Base-by-base conservation (phyloP, 2,113 vertebrate species). In the Bos taurus region DNA sequence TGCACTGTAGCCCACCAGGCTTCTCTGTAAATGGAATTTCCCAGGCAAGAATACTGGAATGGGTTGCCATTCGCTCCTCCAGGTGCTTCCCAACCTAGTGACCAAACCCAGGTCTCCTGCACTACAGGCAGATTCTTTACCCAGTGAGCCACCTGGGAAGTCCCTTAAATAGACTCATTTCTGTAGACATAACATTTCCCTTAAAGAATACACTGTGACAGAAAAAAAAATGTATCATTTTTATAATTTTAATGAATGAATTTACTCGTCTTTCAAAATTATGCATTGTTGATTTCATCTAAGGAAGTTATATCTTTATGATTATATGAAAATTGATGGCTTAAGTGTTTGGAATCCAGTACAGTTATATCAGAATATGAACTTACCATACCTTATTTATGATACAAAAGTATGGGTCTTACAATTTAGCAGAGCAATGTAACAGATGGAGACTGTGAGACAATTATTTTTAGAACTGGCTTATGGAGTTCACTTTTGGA, bases 381-480 rank as follows among this genome's bases (percentile, higher is more conserved):
- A 36, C 7, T 88, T 87, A 64, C 3, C 6, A 1, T 67, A 46
- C 40, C 10, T 56, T 77, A 81, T 78, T 93, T 91, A 84, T 96
- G 13, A 86, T 74, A 91, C 19, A 84, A 52, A 97, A 78, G 7
- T 54, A 95, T 90, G 16, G 62, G 60, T 59, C 33, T 26, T 77
- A 71, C 33, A 78, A 95, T 62, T 56, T 89, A 92, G 60, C 57
- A 95, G 15, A 91, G 30, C 40, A 92, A 88, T 94, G 3, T 90
- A 95, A 84, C 84, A 97, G 90, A 97, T 92, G 87, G 62, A 84
- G 30, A 85, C 33, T 57, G 6, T 67, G 60, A 50, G 81, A 71
- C 13, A 74, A 92, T 92, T 97, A 92, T 90, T 97, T 96, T 97
- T 97, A 85, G 90, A 94, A 88, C 12, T 96, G 57, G 30, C 1